A percentile compares a stretch with the other conserved stretches of the same genome.
Evolutionary conservation across 1,140 invertebrate genomes (phyloP).

Genomic region (Drosophila murphyi): DNA sequence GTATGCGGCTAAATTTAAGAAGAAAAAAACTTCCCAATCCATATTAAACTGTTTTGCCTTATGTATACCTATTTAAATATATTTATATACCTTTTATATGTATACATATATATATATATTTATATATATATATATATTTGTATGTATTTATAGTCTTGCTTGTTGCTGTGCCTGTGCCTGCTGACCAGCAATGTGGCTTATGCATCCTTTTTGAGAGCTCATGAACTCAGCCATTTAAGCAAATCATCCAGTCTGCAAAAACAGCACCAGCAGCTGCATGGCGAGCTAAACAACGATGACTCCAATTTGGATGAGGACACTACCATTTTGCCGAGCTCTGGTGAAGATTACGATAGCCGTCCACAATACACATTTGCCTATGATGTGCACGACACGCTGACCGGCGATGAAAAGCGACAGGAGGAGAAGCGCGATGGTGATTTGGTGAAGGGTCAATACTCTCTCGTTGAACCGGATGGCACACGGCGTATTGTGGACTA

Average conservation of each 20-base stretch:
- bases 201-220: constrained; percentile 64
- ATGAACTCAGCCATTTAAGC: constrained; percentile 66
- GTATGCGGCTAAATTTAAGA: too few species aligned
- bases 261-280: constrained; percentile 52
- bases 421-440: constrained; percentile 86
- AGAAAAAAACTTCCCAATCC: too few species aligned
- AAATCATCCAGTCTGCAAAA: constrained; percentile 59
- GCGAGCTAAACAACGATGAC: constrained; percentile 50
- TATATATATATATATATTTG: not conserved
- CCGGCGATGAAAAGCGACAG: constrained; percentile 86
- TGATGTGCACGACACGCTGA: constrained; percentile 85
- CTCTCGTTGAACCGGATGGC: constrained; percentile 87
- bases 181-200: constrained; percentile 69
- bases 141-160: constrained; percentile 53
- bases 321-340: constrained; percentile 62
- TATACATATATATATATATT: too few species aligned
- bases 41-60: not conserved
- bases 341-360: constrained; percentile 86
- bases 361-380: constrained; percentile 86
- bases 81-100: too few species aligned
- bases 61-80: too few species aligned
- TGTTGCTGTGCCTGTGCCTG: constrained; percentile 74
- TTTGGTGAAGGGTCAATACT: constrained; percentile 86
- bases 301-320: constrained; percentile 57
- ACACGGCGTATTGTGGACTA: constrained; percentile 86